Percentiles rank a stretch among this genome's conserved stretches.
These are phyloP conservation scores for Lethrus apterus DNA, from an alignment of 1,140 invertebrate species.

Conservation along the genomic window DNA sequence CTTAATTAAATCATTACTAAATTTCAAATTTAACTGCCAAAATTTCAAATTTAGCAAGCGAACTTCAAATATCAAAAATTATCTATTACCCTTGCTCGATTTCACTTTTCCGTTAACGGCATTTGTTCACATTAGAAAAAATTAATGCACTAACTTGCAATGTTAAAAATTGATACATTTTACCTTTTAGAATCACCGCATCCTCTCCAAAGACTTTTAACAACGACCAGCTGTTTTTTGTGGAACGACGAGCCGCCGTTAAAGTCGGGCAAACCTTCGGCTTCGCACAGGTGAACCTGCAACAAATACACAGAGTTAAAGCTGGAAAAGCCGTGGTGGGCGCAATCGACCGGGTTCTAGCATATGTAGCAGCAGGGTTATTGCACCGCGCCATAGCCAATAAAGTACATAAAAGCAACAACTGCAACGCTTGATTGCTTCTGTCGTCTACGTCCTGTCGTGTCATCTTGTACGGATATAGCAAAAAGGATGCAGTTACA, in stretches of 20 bases:
- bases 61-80: background rate
- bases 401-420: conserved; percentile 20
- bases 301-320: conserved; percentile 17
- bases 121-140: no score
- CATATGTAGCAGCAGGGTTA: conserved; percentile 8
- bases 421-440: conserved; percentile 22
- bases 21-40: no score
- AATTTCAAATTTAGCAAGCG: background rate
- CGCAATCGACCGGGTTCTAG: conserved; percentile 2
- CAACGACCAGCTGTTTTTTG: conserved; percentile 61
- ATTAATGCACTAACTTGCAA: no score
- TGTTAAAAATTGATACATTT: no score
- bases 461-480: no score
- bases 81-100: background rate
- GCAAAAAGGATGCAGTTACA: no score
- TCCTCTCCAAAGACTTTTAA: conserved; percentile 64
- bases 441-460: background rate
- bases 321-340: no score
- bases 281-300: conserved; percentile 67
- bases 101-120: background rate
- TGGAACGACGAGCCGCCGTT: conserved; percentile 51
- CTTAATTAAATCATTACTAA: no score
- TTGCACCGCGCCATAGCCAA: conserved; percentile 16
- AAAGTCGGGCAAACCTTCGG: conserved; percentile 60
- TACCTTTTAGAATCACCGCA: conserved; percentile 61